Evolutionary conservation across 2,888 invertebrate genomes (phyloP), one percentile per base, ranked within the genome.

Genomic region (Sminthurinus aureus): DNA sequence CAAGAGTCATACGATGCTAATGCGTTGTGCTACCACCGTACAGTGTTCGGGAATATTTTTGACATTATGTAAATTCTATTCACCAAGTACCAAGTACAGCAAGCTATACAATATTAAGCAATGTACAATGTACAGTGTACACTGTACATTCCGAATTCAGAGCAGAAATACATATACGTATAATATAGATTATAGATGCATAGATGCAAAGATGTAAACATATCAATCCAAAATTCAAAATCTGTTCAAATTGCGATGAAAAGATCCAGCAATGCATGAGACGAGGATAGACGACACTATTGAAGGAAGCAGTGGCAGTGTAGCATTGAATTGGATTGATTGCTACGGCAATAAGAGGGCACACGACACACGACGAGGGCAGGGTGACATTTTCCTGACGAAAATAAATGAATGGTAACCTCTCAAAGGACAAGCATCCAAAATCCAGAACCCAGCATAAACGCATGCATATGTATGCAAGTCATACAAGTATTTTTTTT

Each of bases 361-460:
- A 67, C 26, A 38, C 11, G 50, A 73, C 73, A n/a, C n/a, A n/a
- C n/a, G n/a, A n/a, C n/a, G n/a, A n/a, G n/a, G n/a, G n/a, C n/a
- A 26, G 73, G 73, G 38, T 73, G 38, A 73, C 73, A 73, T 38
- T 73, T 38, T 11, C 24, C 73, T 73, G 73, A 73, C 73, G 73
- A 73, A 73, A 73, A 73, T 73, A 73, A 73, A 73, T 73, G 73
- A 73, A 26, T 22, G 26, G 73, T 38, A 73, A 73, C 73, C 73
- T 73, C 73, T 73, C 73, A 73, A 73, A 73, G 73, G 73, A 73
- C 73, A 73, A n/a, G n/a, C n/a, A n/a, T n/a, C n/a, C n/a, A n/a
- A n/a, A n/a, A n/a, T n/a, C n/a, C n/a, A n/a, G n/a, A n/a, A n/a
- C n/a, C n/a, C 4, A 24, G 73, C 20, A 38, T n/a, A 73, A 26